Conservation (phyloP, 2,797 vertebrate species). For the Carcharodon carcharias region DNA sequence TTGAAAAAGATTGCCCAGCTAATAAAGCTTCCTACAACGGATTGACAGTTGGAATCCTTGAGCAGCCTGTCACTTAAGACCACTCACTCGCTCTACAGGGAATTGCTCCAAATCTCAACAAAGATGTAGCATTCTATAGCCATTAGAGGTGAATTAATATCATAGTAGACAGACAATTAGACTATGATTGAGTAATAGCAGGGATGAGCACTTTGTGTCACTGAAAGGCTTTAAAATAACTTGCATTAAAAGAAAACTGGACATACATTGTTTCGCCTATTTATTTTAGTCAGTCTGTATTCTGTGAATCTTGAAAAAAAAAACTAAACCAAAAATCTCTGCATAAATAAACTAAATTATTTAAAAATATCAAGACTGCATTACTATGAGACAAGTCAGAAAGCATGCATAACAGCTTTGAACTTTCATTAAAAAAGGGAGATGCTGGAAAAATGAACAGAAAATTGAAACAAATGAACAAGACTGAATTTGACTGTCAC, state of each 20-base stretch:
- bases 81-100: not conserved
- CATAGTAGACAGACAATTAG: not conserved
- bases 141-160: not conserved
- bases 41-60: not conserved
- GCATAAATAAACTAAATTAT: not conserved
- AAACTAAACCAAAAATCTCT: not conserved
- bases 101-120: not conserved
- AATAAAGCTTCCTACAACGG: not conserved
- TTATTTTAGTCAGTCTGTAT: not conserved
- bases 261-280: not conserved
- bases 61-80: too few relatives aligned
- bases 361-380: not conserved
- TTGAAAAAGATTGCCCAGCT: not conserved
- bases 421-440: not conserved
- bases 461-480: not conserved
- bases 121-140: not conserved
- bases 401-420: not conserved
- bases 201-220: not conserved
- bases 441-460: not conserved
- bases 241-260: not conserved
- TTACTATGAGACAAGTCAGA: not conserved
- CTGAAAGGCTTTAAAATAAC: not conserved
- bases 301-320: not conserved
- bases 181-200: not conserved
- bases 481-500: not conserved